phyloP scores from a whole-genome alignment of 2,888 invertebrate genomes.

The Drosophila leonis region DNA sequence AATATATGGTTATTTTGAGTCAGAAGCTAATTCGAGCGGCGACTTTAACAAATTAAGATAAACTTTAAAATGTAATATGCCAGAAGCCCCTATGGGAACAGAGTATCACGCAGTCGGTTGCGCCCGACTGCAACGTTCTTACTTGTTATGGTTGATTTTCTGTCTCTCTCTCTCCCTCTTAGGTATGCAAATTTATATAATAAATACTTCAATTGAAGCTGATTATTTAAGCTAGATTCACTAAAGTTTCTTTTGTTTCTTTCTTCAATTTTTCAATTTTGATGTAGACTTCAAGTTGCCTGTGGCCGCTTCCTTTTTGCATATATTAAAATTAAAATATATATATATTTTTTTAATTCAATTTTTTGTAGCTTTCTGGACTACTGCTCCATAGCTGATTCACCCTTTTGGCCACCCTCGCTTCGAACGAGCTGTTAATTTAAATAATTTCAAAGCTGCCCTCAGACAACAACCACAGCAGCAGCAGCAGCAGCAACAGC shows the following conservation, averaged over 20 bases:
- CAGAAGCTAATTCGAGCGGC: too few species aligned
- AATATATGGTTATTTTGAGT: too few species aligned
- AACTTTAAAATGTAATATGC: too few species aligned
- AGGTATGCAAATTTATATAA: neutral
- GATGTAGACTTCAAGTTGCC: too few species aligned
- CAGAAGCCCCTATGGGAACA: too few species aligned
- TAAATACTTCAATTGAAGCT: neutral
- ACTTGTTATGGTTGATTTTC: too few species aligned
- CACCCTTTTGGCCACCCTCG: conserved; percentile 28
- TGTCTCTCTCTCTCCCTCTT: too few species aligned
- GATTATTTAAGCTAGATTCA: neutral
- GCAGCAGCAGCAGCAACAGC: neutral
- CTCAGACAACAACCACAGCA: neutral
- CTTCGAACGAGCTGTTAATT: conserved; percentile 51
- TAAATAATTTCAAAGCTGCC: conserved; percentile 51
- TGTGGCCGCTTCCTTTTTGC: neutral
- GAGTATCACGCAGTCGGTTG: too few species aligned
- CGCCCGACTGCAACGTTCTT: too few species aligned
- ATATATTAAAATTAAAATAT: neutral
- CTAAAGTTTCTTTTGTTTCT: neutral
- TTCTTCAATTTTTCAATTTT: neutral
- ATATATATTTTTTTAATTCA: neutral
- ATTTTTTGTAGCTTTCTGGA: conserved; percentile 10
- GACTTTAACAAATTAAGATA: too few species aligned
- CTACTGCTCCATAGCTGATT: conserved; percentile 32